Evolutionary conservation across 2,888 invertebrate species (phyloP), one percentile per base, ranked within the genome.

Genomic region (Laothoe populi): DNA sequence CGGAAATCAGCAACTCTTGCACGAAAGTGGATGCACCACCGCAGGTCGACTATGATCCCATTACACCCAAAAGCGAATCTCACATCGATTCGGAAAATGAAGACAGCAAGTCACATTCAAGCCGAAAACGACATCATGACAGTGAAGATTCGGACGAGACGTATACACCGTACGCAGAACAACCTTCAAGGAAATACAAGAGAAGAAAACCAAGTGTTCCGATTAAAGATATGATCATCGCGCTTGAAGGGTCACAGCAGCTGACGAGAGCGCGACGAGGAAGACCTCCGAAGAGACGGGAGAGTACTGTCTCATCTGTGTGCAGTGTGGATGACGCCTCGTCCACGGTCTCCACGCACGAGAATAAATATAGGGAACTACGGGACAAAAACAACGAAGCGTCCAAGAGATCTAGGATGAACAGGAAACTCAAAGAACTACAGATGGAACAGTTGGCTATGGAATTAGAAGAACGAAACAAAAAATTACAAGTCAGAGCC

Each of bases 321-420:
- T 90, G 90, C 64, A 93, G 93, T 70, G 69, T 85, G 75, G 92
- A 82, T 78, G 93, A 84, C 62, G 90, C 79, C 79, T 88, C 78
- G 62, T 92, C 86, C 63, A 83, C 76, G 60, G 75, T 80, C 49
- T 90, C 92, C 65, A 87, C 87, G 65, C 83, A 88, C 42, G 94
- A 93, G 68, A 79, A 82, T 53, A 94, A 93, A 68, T 96, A 96
- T 80, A 90, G 95, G 59, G 95, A 96, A 76, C 91, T 95, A 67
- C 88, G 96, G 62, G 95, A 96, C 77, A 96, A 96, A 80, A 96
- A 96, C 84, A 96, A 96, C 79, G 96, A 96, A 84, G 96, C 96
- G 48, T 96, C 96, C 46, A 93, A 96, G 72, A 94, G 95, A 71
- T 96, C 96, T 0, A 90, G 96, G 68, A 94, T 95, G 89, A 96